Evolutionary conservation across 2,888 invertebrate genomes (phyloP).

Genomic region (Thelaira solivaga): DNA sequence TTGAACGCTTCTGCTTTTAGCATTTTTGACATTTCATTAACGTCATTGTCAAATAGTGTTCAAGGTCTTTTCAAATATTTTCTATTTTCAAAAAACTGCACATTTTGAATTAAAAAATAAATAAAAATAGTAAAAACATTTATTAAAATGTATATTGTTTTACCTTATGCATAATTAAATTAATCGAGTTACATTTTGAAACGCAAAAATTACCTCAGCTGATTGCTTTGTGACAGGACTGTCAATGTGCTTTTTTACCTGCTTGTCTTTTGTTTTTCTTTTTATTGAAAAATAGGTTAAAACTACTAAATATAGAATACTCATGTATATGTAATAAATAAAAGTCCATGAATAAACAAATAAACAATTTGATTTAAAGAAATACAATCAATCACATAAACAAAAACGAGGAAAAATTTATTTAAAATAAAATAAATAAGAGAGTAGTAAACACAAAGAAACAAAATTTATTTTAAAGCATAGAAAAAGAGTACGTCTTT

Average conservation of each 20-base stretch:
- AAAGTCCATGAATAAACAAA: constrained; percentile 41
- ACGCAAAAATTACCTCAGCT: no score
- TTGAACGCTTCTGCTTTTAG: no score
- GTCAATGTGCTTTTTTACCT: constrained; percentile 21
- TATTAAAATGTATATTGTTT: no score
- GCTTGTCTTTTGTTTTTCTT: constrained; percentile 19
- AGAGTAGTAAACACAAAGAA: constrained; percentile 14
- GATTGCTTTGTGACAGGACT: constrained; percentile 6
- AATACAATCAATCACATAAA: constrained; percentile 22
- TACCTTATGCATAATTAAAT: no score
- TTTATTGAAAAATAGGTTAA: constrained; percentile 24
- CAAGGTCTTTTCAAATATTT: no score
- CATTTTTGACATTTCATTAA: no score
- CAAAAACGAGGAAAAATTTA: background rate
- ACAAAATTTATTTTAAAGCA: background rate
- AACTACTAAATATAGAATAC: constrained; percentile 4
- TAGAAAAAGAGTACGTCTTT: constrained; percentile 29
- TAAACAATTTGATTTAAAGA: constrained; percentile 20
- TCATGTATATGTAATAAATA: constrained; percentile 17
- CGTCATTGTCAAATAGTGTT: no score
- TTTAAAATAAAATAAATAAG: background rate
- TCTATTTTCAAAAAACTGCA: no score
- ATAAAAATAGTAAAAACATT: no score
- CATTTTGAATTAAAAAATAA: no score
- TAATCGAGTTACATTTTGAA: no score